Conservation (phyloP, 2,797 vertebrate genomes). For the Morus bassanus region DNA sequence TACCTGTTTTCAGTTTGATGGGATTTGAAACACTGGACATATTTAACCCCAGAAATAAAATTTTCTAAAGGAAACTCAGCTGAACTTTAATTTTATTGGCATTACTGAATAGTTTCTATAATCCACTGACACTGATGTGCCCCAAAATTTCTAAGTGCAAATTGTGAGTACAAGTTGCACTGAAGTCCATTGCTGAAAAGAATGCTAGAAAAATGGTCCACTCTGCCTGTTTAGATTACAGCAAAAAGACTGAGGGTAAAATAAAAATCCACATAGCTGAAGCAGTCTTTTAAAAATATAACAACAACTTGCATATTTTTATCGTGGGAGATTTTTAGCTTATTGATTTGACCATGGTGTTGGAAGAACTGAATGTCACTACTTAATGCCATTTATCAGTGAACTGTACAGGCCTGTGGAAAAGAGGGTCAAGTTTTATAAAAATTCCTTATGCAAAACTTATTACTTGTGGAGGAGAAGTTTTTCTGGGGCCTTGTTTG, state of each 20-base stretch:
- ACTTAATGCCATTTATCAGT: not conserved
- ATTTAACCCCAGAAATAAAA: conserved; percentile 44
- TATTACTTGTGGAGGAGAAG: not conserved
- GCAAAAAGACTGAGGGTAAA: not conserved
- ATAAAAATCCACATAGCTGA: not conserved
- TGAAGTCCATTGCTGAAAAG: not conserved
- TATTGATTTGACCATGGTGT: not conserved
- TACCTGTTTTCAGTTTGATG: conserved; percentile 39
- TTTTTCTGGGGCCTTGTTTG: not conserved
- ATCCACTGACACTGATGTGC: not conserved
- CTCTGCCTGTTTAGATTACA: not conserved
- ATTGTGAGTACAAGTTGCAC: not conserved
- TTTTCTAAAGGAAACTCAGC: conserved; percentile 27
- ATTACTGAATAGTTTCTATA: conserved; percentile 10
- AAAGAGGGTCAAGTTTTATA: not conserved
- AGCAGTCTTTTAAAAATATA: not conserved
- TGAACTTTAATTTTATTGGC: conserved; percentile 14
- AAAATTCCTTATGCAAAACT: not conserved
- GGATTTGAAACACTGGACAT: conserved; percentile 41
- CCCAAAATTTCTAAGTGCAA: conserved; percentile 1
- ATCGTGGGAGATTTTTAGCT: not conserved
- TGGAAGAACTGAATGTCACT: not conserved
- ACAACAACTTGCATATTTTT: not conserved
- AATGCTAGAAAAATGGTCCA: not conserved
- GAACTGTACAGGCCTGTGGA: not conserved